These are phyloP conservation scores for Thalassophryne amazonica DNA, from an alignment of 2,797 vertebrate genomes.

Conservation along the genomic window DNA sequence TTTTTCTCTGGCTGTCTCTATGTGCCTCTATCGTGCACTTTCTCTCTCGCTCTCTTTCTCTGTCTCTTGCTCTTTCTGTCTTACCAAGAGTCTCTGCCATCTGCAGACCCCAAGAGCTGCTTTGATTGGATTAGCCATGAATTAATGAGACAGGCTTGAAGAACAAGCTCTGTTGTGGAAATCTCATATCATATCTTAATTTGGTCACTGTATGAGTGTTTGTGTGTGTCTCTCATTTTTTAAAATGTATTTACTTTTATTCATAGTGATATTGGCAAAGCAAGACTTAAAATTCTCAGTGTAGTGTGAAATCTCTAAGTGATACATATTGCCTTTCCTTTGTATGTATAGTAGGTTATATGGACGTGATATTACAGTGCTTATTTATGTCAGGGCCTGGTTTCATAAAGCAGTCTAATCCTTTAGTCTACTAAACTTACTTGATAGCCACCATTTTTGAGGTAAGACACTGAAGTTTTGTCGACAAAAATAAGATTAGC, in stretches of 20 bases:
- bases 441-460: no score
- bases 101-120: conserved; percentile 70
- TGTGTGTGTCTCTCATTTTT: conserved; percentile 41
- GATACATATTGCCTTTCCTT: conserved; percentile 39
- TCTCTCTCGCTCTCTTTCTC: neutral
- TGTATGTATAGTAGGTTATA: neutral
- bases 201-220: conserved; percentile 56
- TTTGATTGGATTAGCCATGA: conserved; percentile 78
- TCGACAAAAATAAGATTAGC: no score
- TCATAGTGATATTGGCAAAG: no score
- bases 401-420: no score
- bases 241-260: neutral
- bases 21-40: no score
- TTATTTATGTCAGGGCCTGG: no score
- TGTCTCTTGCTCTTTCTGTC: neutral
- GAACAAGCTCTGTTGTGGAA: conserved; percentile 68
- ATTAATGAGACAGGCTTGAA: conserved; percentile 77
- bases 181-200: conserved; percentile 75
- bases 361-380: no score
- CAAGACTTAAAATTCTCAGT: neutral
- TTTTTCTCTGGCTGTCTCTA: neutral
- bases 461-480: no score
- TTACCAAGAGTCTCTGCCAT: conserved; percentile 56
- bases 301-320: neutral
- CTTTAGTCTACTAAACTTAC: no score